A percentile compares a stretch with the other conserved stretches of the same genome.
Conservation (phyloP, 92 coral and sea anemone genomes). For the Zoanthus solanderi region DNA sequence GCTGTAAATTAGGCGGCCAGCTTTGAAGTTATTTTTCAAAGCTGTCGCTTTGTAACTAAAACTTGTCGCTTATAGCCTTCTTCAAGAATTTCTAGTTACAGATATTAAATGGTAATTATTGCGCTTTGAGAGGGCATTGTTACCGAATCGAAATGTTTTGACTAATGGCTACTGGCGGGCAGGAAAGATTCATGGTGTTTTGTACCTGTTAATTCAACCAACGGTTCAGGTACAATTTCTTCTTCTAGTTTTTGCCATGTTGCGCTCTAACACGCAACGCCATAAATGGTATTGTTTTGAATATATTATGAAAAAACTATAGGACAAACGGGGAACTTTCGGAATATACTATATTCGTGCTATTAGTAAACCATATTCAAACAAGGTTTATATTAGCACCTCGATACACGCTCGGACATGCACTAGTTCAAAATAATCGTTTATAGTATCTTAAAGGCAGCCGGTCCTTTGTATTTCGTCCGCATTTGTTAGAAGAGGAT, state of each 20-base stretch:
- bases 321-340: neutral
- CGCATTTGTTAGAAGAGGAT: slow-evolving; percentile 14
- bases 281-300: neutral
- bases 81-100: neutral
- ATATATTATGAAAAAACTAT: neutral
- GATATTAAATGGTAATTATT: neutral
- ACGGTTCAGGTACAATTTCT: too few relatives aligned
- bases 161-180: neutral
- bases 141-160: neutral
- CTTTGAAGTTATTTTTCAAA: neutral
- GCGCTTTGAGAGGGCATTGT: neutral
- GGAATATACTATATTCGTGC: neutral
- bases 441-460: neutral
- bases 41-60: neutral
- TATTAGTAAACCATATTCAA: neutral
- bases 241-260: too few relatives aligned
- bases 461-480: neutral
- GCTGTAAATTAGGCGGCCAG: neutral
- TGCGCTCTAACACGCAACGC: too few relatives aligned
- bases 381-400: slow-evolving; percentile 17
- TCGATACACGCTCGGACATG: slow-evolving; percentile 28
- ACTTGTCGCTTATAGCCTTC: too few relatives aligned
- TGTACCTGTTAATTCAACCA: too few relatives aligned
- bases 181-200: neutral
- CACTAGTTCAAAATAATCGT: slow-evolving; percentile 23